Conservation (phyloP, 2,797 vertebrate species). For the Scyliorhinus canicula region DNA sequence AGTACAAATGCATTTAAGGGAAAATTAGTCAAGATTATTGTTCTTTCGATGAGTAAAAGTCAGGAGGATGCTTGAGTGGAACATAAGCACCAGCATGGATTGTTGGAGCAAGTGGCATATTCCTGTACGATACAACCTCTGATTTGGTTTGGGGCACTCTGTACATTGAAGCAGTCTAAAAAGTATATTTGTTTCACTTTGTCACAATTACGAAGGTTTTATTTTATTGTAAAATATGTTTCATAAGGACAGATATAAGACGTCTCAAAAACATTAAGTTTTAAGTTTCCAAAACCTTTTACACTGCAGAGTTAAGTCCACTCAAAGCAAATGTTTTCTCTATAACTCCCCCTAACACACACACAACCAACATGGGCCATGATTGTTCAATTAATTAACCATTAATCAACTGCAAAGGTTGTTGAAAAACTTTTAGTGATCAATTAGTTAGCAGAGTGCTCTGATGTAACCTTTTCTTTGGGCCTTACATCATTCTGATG, state of each 20-base stretch:
- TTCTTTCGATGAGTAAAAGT: background rate
- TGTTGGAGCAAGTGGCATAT: background rate
- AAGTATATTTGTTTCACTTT: background rate
- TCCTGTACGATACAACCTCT: background rate
- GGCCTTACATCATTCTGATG: slow-evolving; percentile 23
- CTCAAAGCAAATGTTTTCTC: background rate
- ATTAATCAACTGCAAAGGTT: slow-evolving; percentile 22
- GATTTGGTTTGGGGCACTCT: background rate
- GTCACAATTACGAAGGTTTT: background rate
- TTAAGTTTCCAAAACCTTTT: background rate
- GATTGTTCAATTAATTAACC: slow-evolving; percentile 27
- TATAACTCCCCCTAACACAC: background rate
- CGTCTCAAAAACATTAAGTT: background rate
- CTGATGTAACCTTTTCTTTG: slow-evolving; percentile 18
- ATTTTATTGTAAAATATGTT: background rate
- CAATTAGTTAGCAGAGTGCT: slow-evolving; percentile 15
- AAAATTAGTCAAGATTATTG: background rate
- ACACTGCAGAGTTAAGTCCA: background rate
- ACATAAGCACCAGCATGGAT: background rate
- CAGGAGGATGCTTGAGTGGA: background rate
- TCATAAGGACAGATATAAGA: background rate
- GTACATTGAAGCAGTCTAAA: background rate
- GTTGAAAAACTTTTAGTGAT: slow-evolving; percentile 16
- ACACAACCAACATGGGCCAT: background rate
- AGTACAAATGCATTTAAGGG: background rate